Evolutionary conservation across 2,113 vertebrate genomes (phyloP), one percentile per base, ranked within the genome.

Genomic region (Gracilinanus agilis): DNA sequence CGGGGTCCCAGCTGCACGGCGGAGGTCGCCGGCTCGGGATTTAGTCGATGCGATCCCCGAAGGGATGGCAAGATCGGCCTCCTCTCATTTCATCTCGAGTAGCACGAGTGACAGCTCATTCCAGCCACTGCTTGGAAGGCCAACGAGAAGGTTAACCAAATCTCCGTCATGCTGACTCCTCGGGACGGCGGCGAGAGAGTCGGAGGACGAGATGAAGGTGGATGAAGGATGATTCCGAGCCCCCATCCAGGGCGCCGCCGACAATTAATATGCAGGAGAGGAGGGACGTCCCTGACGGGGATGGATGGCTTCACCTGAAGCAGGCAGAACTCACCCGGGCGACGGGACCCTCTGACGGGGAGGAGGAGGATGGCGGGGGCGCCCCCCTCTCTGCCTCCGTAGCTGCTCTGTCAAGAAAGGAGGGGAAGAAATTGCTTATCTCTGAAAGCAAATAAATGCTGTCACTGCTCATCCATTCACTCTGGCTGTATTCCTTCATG

Each of bases 1-100:
- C 11, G 67, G 61, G 61, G 67, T 34, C 67, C 67, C 67, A 83
- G 67, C 67, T 83, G 67, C 67, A 21, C 19, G 34, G 2, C n/a
- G 40, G 34, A 40, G 40, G 90, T n/a, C 95, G 91, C 93, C 92
- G 61, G 93, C 0, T 4, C 0, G 54, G 94, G 92, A 90, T 97
- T 93, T 93, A 92, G 91, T 12, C 44, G 97, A 92, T 91, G 95
- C 29, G 90, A 58, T 96, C 93, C 95, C 95, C 94, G 90, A 92
- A 94, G 1, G 0, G 94, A 92, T 0, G 89, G 97, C n/a, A 96
- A 95, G 95, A 98, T 94, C 94, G 96, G 94, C 67, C 94, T 97
- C 97, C 98, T 98, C 97, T 97, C 95, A 95, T 98, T 98, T 96
- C 96, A 96, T 97, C 97, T 89, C 56, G 97, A 97, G 94, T 88